Evolutionary conservation across 2,113 vertebrate species (phyloP).

Genomic region (Vulpes ferrilata): DNA sequence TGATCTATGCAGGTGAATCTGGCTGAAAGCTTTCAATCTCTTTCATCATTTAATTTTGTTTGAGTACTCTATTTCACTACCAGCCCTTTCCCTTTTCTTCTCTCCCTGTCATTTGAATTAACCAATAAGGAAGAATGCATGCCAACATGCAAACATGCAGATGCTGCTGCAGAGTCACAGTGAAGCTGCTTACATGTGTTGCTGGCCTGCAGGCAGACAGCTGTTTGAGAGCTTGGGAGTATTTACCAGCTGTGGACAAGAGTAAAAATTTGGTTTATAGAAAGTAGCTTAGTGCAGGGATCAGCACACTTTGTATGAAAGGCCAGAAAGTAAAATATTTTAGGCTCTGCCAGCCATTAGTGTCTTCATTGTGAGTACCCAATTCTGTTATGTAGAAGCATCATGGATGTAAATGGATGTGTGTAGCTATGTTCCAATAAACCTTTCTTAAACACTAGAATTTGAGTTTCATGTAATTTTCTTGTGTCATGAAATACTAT

Average conservation of each 20-base stretch:
- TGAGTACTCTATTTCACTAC: too few species aligned
- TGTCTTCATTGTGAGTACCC: neutral
- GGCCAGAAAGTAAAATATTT: neutral
- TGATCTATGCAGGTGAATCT: neutral
- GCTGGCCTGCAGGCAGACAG: neutral
- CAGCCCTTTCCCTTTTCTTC: neutral
- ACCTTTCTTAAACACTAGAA: neutral
- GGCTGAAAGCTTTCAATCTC: neutral
- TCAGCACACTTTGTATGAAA: neutral
- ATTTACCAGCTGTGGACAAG: neutral
- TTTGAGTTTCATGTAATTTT: neutral
- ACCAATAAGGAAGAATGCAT: neutral
- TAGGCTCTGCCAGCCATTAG: neutral
- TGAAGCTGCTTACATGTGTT: neutral
- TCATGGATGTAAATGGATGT: neutral
- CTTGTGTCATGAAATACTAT: neutral
- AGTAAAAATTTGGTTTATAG: neutral
- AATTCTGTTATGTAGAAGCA: too few species aligned
- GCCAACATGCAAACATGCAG: rapidly evolving
- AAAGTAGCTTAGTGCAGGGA: neutral
- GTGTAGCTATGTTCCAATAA: neutral
- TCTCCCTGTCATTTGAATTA: neutral
- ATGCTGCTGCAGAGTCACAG: rapidly evolving
- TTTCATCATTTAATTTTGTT: neutral
- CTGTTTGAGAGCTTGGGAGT: neutral